Evolutionary conservation across 2,113 vertebrate species (phyloP).

Genomic region (Mystacornis crossleyi): DNA sequence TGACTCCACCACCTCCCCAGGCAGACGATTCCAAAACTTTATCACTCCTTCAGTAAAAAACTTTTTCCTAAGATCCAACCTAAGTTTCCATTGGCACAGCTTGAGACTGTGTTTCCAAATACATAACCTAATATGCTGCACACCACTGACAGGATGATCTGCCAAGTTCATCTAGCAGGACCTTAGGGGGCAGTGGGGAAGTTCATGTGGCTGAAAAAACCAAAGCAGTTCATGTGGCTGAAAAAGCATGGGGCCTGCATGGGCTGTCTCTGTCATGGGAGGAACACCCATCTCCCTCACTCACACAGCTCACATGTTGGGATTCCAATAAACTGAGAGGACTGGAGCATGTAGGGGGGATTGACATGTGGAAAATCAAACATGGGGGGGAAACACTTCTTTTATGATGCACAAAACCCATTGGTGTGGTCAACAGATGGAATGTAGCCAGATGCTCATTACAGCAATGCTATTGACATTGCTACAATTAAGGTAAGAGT

Average conservation of each 20-base stretch:
- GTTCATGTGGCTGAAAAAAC: neutral
- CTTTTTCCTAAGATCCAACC: too few species aligned
- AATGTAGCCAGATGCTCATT: conserved; percentile 69
- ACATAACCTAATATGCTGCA: neutral
- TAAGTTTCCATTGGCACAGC: too few species aligned
- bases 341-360: neutral
- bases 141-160: neutral
- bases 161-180: neutral
- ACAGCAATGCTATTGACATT: conserved; percentile 68
- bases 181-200: neutral
- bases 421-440: conserved; percentile 70
- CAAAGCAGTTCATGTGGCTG: neutral
- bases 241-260: rapidly evolving
- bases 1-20: too few species aligned
- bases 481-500: conserved; percentile 69
- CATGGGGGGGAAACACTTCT: conserved; percentile 43
- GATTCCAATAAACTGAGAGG: conserved; percentile 18
- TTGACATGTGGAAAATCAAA: conserved; percentile 61
- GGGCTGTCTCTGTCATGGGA: neutral
- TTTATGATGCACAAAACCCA: conserved; percentile 56
- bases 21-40: too few species aligned
- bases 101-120: neutral
- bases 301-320: neutral
- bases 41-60: too few species aligned
- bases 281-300: neutral